Conservation (phyloP, 1,140 invertebrate genomes). For the Cepaea nemoralis region DNA sequence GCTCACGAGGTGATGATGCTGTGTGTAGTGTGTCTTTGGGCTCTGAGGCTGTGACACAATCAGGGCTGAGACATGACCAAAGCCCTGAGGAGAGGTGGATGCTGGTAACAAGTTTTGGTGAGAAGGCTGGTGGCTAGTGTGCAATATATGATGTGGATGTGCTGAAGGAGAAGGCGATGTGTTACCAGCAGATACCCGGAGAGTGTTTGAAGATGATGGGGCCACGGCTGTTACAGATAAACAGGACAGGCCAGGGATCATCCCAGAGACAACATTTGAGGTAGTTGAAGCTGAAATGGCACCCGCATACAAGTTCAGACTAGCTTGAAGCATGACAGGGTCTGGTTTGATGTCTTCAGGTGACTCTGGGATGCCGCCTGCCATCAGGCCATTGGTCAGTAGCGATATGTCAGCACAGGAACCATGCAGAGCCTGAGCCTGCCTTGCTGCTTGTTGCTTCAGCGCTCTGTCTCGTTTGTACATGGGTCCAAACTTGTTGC, state of each 20-base stretch:
- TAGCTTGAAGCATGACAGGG: conserved; percentile 55
- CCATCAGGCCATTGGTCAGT: background rate
- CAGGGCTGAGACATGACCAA: conserved; percentile 17
- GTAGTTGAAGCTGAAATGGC: conserved; percentile 50
- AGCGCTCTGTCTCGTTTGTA: conserved; percentile 97
- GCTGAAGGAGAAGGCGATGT: conserved; percentile 42
- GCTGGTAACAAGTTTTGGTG: conserved; percentile 1
- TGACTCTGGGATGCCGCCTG: conserved; percentile 48
- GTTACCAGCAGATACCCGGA: conserved; percentile 19
- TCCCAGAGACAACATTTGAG: conserved; percentile 52
- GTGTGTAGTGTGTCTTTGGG: conserved; percentile 25
- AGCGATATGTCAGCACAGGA: conserved; percentile 56
- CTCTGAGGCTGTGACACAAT: conserved; percentile 27
- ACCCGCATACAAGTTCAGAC: conserved; percentile 48
- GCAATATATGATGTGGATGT: conserved; percentile 38
- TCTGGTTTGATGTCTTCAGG: conserved; percentile 66
- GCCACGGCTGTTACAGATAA: conserved; percentile 27
- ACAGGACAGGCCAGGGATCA: conserved; percentile 49
- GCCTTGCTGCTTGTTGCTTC: conserved; percentile 88
- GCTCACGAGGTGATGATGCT: conserved; percentile 11
- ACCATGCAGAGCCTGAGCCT: conserved; percentile 58
- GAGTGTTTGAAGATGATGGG: conserved; percentile 27
- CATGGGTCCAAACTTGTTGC: conserved; percentile 99
- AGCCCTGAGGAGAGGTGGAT: conserved; percentile 17
- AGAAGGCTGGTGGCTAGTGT: background rate